Evolutionary conservation across 2,888 invertebrate genomes (phyloP).

Genomic region (Caenorhabditis sp.): DNA sequence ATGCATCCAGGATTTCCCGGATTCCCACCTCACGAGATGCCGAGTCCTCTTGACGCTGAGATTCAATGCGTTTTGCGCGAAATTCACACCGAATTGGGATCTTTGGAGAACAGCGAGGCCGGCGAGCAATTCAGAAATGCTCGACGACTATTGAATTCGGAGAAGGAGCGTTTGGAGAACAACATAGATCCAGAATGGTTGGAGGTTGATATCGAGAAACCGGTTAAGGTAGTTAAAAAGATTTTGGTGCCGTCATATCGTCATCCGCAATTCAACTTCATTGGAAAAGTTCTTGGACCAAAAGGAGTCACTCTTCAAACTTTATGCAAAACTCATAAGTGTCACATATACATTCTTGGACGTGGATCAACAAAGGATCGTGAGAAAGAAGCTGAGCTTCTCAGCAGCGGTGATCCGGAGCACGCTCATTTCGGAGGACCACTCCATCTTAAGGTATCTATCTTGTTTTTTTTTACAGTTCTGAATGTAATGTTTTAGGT

Average conservation of each 20-base stretch:
- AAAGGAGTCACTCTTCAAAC: slow-evolving; percentile 69
- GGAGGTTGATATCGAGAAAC: slow-evolving; percentile 70
- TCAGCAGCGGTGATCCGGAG: slow-evolving; percentile 69
- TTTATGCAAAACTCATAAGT: slow-evolving; percentile 68
- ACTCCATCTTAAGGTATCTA: slow-evolving; percentile 67
- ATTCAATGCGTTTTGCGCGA: slow-evolving; percentile 67
- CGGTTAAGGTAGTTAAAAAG: slow-evolving; percentile 69
- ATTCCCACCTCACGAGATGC: slow-evolving; percentile 36
- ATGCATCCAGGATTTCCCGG: slow-evolving; percentile 20
- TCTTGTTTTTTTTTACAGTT: neutral
- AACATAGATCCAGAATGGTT: slow-evolving; percentile 70
- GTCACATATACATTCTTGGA: slow-evolving; percentile 70
- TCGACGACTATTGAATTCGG: slow-evolving; percentile 58
- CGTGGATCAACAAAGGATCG: slow-evolving; percentile 70
- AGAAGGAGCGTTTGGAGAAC: slow-evolving; percentile 64
- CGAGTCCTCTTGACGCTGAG: slow-evolving; percentile 67
- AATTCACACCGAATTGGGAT: slow-evolving; percentile 62
- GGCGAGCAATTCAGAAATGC: slow-evolving; percentile 69
- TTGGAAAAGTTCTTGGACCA: slow-evolving; percentile 71
- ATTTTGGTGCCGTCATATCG: slow-evolving; percentile 69
- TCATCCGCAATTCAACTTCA: slow-evolving; percentile 71
- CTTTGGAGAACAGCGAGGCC: slow-evolving; percentile 59
- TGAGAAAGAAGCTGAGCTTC: slow-evolving; percentile 66
- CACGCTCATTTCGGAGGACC: slow-evolving; percentile 70
- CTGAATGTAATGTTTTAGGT: slow-evolving; percentile 26